Percentiles rank a stretch among this genome's conserved stretches.
These are phyloP conservation scores for Paralichthys olivaceus DNA, from an alignment of 2,113 vertebrate species.

Conservation along the genomic window DNA sequence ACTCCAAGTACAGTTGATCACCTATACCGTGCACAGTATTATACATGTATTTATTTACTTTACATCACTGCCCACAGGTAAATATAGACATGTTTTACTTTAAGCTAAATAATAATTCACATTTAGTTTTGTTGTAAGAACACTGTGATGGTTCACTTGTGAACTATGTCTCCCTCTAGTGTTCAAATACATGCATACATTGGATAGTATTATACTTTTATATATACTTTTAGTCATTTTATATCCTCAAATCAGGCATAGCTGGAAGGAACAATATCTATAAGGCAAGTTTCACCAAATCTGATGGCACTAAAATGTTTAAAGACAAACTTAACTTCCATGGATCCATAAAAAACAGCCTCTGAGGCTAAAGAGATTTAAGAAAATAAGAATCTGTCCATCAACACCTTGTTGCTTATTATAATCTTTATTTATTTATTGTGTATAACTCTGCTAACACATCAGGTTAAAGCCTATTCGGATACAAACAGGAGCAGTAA, in stretches of 20 bases:
- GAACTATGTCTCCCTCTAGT: constrained; percentile 72
- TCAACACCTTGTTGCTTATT: constrained; percentile 26
- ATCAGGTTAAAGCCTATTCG: constrained; percentile 55
- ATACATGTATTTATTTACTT: not conserved
- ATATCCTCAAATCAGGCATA: too few relatives aligned
- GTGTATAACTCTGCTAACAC: constrained; percentile 67
- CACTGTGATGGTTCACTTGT: not conserved
- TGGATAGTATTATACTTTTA: too few relatives aligned
- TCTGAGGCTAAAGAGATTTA: not conserved
- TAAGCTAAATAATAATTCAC: not conserved
- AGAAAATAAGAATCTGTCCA: not conserved
- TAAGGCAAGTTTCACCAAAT: not conserved
- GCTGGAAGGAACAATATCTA: too few relatives aligned
- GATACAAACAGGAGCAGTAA: constrained; percentile 59
- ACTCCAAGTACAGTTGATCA: not conserved
- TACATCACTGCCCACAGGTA: not conserved
- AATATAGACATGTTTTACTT: not conserved
- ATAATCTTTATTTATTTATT: constrained; percentile 66
- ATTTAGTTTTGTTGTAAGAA: not conserved
- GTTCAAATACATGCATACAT: too few relatives aligned
- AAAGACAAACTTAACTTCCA: too few relatives aligned
- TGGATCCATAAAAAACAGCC: not conserved
- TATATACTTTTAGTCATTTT: too few relatives aligned
- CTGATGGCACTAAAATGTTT: not conserved
- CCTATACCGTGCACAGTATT: not conserved